A percentile compares a stretch with the other conserved stretches of the same genome.
Evolutionary conservation across 2,113 vertebrate genomes (phyloP).

Genomic region (Oophaga pumilio): DNA sequence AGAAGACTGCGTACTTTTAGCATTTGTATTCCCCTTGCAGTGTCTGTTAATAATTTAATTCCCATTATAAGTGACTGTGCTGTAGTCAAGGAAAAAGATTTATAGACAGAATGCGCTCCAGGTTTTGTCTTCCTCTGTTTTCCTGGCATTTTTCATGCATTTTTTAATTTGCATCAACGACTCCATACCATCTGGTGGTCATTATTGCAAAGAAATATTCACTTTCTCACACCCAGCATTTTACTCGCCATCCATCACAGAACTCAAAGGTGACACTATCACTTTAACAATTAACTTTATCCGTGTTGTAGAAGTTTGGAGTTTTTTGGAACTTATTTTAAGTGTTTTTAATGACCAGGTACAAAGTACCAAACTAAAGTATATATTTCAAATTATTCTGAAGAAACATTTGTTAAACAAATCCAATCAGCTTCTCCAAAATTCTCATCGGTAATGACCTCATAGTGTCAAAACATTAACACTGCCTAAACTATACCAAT

Average conservation of each 20-base stretch:
- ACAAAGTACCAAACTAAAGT: neutral
- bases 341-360: neutral
- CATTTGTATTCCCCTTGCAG: constrained; percentile 78
- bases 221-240: constrained; percentile 77
- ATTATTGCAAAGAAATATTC: constrained; percentile 85
- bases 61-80: constrained; percentile 76
- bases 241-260: constrained; percentile 78
- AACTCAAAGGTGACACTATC: constrained; percentile 67
- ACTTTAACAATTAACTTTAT: constrained; percentile 6
- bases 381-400: neutral
- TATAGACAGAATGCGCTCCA: constrained; percentile 84
- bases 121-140: constrained; percentile 83
- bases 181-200: constrained; percentile 86
- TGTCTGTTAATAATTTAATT: constrained; percentile 84
- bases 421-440: neutral
- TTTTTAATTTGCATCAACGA: constrained; percentile 86
- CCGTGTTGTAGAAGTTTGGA: neutral
- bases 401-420: neutral
- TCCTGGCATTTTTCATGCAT: constrained; percentile 87
- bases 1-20: constrained; percentile 21
- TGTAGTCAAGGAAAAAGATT: constrained; percentile 70
- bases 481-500: neutral
- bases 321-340: neutral
- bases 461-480: neutral
- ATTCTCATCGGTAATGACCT: neutral